Evolutionary conservation across 64 coral and sea anemone genomes (phyloP).

Genomic region (Montipora cactus): DNA sequence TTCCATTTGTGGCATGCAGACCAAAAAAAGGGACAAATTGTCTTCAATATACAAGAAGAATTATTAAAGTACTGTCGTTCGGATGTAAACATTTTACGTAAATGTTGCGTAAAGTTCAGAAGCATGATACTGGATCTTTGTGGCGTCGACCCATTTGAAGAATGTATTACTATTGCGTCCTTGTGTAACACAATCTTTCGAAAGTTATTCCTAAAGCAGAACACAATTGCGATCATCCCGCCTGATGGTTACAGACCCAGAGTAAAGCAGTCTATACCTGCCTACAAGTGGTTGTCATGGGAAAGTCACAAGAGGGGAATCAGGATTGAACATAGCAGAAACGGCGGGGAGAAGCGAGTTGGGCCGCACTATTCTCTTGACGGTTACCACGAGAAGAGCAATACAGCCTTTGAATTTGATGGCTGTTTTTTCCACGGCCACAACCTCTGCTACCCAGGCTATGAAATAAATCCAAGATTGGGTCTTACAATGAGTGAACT

Average conservation of each 20-base stretch:
- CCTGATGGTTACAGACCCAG: slow-evolving; percentile 14
- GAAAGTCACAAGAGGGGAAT: neutral
- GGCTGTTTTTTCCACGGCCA: slow-evolving; percentile 42
- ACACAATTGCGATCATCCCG: neutral
- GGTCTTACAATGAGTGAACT: neutral
- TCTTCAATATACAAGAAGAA: slow-evolving; percentile 44
- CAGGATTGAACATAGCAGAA: neutral
- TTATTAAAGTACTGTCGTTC: neutral
- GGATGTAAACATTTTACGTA: slow-evolving; percentile 5
- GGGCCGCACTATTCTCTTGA: neutral
- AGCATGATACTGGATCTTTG: neutral
- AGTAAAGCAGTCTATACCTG: neutral
- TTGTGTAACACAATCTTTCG: neutral
- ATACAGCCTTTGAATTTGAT: slow-evolving; percentile 13
- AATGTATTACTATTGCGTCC: slow-evolving; percentile 40
- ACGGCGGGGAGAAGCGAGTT: neutral
- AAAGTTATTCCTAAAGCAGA: neutral
- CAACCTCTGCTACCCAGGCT: neutral
- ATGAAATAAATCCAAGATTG: neutral
- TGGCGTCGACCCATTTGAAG: neutral
- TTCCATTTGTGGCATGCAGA: neutral
- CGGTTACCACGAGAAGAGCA: neutral
- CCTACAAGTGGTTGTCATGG: neutral
- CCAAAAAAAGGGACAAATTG: fast-evolving
- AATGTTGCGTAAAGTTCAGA: neutral